Evolutionary conservation across 2,113 vertebrate genomes (phyloP), one percentile per base, ranked within the genome.

Genomic region (Rhodinocichla rosea): DNA sequence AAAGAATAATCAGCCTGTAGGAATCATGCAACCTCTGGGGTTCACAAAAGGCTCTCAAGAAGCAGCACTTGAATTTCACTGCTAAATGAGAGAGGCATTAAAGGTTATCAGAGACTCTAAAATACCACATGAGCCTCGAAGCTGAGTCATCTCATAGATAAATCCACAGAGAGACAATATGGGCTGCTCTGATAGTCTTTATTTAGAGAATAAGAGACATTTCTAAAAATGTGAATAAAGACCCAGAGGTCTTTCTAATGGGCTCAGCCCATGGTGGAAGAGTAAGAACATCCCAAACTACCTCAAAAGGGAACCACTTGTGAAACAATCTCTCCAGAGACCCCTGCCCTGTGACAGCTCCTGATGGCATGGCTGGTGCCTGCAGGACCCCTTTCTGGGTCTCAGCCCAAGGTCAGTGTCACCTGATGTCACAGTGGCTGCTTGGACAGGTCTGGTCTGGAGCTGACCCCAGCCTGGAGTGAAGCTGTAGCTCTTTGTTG

Each of bases 81-180:
- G 55, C 65, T 52, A 16, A 62, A 73, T 0, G 16, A 53, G 53
- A 49, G 59, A 88, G 56, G 71, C 67, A 64, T 50, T 39, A 65
- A 93, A 78, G 59, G 75, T 76, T 83, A 83, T 74, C 69, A 40
- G 67, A 73, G 37, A 70, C 42, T 73, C 55, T n/a, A 2, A 85
- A 89, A 73, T 67, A 75, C 22, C 79, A 64, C 33, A 18, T 30
- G 55, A 67, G 68, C 80, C 50, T 44, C 5, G 21, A 35, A 70
- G 92, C 78, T 92, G 94, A 92, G 79, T 95, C 87, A 94, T 56
- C 70, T 64, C 70, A 6, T 2, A 22, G 67, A 65, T 8, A 64
- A 85, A 91, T 33, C 63, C 59, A 57, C 0, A 1, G 82, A 50
- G 91, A 84, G 53, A 73, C 69, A 91, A 65, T 13, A 35, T 0